phyloP scores from a whole-genome alignment of 1,140 invertebrate species.

The Chelonus insularis region DNA sequence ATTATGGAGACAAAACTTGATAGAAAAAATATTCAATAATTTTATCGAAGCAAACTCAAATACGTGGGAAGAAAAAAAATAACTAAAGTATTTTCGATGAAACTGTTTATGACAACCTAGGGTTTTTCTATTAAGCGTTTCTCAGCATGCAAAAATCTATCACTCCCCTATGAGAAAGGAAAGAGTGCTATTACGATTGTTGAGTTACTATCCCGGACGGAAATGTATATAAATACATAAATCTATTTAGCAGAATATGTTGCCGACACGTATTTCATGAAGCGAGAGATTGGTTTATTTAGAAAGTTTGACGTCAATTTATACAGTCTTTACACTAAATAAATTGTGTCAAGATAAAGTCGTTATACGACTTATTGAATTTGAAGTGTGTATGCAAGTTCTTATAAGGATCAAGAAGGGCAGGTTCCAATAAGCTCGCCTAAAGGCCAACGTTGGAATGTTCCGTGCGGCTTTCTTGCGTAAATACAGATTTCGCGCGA shows the following conservation, averaged over 20 bases:
- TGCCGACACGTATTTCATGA: no score
- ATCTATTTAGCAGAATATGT: no score
- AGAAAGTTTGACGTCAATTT: no score
- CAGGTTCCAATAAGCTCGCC: no score
- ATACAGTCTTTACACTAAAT: no score
- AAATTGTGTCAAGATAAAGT: no score
- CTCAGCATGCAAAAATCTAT: conserved; percentile 55
- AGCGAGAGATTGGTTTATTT: no score
- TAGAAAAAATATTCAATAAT: no score
- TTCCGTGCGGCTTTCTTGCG: conserved; percentile 42
- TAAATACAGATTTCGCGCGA: conserved; percentile 59
- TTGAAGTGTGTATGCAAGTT: no score
- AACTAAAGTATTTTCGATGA: conserved; percentile 55
- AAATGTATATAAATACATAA: conserved; percentile 25
- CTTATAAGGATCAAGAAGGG: no score
- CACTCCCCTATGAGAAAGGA: conserved; percentile 38
- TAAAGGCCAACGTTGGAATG: conserved; percentile 16
- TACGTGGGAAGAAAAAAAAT: not conserved
- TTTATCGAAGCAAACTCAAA: not conserved
- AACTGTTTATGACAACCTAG: conserved; percentile 57
- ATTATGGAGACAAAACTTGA: no score
- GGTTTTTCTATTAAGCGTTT: conserved; percentile 61
- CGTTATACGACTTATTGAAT: no score
- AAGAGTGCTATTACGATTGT: conserved; percentile 53
- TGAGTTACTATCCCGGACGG: conserved; percentile 20